Conservation (phyloP, 1,140 invertebrate species). For the Melipona quadrifasciata region DNA sequence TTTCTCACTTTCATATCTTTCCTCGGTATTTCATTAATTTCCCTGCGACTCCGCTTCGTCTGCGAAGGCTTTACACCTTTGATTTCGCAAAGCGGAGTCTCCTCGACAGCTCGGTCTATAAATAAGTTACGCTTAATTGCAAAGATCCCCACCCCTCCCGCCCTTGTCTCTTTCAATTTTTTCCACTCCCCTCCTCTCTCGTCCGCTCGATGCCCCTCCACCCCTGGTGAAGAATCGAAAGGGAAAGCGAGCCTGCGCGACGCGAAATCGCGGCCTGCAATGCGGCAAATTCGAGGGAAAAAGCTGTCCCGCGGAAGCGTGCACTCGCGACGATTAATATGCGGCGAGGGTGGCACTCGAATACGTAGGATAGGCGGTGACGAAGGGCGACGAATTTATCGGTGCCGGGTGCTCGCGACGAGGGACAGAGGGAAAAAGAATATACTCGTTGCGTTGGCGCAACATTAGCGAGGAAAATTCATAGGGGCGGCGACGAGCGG, state of each 20-base stretch:
- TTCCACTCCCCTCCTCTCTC: too few species aligned
- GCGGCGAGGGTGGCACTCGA: neutral
- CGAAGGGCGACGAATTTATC: conserved; percentile 44
- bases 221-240: neutral
- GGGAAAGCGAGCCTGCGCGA: neutral
- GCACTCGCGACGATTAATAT: conserved; percentile 31
- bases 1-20: neutral
- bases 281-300: conserved; percentile 28
- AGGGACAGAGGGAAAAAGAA: conserved; percentile 23
- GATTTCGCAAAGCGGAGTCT: conserved; percentile 26
- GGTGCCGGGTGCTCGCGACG: neutral
- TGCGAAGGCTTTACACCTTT: conserved; percentile 23
- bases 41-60: conserved; percentile 35
- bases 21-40: conserved; percentile 68
- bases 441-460: conserved; percentile 43
- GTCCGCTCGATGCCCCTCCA: too few species aligned
- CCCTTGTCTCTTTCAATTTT: neutral
- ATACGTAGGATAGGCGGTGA: conserved; percentile 7
- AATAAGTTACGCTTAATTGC: conserved; percentile 43
- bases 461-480: conserved; percentile 61
- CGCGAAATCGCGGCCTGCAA: neutral
- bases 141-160: neutral
- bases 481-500: conserved; percentile 17
- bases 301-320: neutral
- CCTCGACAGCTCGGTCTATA: conserved; percentile 2